A percentile compares a stretch with the other conserved stretches of the same genome.
phyloP scores from a whole-genome alignment of 2,113 vertebrate genomes.

The Bujurquina vittata region DNA sequence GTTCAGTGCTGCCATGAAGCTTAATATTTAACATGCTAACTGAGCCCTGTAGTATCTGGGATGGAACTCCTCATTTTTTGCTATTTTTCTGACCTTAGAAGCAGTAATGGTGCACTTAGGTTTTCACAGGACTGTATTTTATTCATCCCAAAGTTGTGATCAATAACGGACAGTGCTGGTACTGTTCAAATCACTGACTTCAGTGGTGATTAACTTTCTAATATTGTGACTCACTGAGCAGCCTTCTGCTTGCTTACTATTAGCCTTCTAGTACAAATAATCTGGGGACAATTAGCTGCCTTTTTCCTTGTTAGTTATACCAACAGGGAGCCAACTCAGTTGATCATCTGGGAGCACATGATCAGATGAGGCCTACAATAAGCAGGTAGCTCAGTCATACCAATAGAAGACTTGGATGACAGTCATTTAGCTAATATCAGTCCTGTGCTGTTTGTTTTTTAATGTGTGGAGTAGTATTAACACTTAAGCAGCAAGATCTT shows the following conservation, averaged over 20 bases:
- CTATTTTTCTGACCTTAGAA: neutral
- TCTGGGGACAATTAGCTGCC: neutral
- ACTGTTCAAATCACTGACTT: no score
- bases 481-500: neutral
- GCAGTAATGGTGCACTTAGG: neutral
- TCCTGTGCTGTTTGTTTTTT: neutral
- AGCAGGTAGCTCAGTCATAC: neutral
- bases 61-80: no score
- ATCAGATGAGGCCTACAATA: neutral
- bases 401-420: neutral
- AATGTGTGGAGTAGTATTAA: neutral
- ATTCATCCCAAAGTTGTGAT: neutral
- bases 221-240: neutral
- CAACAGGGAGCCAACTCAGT: neutral
- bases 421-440: neutral
- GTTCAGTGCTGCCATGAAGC: neutral
- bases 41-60: neutral
- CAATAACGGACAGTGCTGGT: no score
- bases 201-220: no score
- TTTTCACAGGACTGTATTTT: neutral
- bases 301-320: neutral
- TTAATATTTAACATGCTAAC: neutral
- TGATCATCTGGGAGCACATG: neutral
- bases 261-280: neutral
- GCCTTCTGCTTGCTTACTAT: neutral